Evolutionary conservation across 1,140 invertebrate genomes (phyloP).

Genomic region (Eriosoma lanigerum): DNA sequence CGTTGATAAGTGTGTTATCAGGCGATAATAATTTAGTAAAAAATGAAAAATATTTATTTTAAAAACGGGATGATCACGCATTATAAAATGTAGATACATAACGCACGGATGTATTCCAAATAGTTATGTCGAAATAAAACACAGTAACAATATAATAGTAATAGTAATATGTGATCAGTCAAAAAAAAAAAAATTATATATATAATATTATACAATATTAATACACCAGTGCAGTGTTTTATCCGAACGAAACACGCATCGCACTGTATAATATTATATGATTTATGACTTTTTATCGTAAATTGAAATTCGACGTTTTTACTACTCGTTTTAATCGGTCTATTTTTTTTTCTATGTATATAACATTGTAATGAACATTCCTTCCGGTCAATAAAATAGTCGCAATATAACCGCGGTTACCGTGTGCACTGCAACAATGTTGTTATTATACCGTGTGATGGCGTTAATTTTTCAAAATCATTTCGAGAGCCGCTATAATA

Average conservation of each 20-base stretch:
- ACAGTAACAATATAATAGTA: too few relatives aligned
- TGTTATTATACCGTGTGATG: background rate
- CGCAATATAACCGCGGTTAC: background rate
- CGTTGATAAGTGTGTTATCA: background rate
- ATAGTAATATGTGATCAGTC: too few relatives aligned
- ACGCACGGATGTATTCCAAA: background rate
- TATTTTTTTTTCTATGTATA: too few relatives aligned
- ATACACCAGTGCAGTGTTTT: background rate
- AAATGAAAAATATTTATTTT: background rate
- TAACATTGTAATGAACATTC: conserved; percentile 7
- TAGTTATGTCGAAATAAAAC: too few relatives aligned
- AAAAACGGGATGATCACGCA: conserved; percentile 12
- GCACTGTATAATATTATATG: background rate
- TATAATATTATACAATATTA: background rate
- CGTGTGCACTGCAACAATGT: background rate
- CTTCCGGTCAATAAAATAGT: background rate
- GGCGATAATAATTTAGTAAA: background rate
- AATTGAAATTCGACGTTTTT: too few relatives aligned
- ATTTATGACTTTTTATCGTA: too few relatives aligned
- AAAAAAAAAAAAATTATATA: too few relatives aligned
- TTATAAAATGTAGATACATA: background rate
- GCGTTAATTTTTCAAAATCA: conserved; percentile 1
- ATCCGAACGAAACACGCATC: background rate
- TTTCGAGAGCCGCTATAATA: too few relatives aligned
- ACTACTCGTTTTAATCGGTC: too few relatives aligned